These are phyloP conservation scores for Clivina fossor DNA, from an alignment of 2,888 invertebrate genomes.

Conservation along the genomic window DNA sequence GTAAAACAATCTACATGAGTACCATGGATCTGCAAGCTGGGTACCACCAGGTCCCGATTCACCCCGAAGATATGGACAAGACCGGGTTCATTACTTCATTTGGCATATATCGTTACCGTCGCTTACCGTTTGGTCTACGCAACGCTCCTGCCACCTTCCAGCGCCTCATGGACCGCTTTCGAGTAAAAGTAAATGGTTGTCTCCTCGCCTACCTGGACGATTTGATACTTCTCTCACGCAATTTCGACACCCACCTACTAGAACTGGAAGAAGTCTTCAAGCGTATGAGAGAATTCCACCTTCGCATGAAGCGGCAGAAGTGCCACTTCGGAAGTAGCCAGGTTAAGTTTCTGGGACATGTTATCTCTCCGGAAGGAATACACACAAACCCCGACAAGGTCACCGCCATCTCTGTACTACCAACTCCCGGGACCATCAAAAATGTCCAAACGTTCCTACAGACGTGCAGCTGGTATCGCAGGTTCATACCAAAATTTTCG, in stretches of 20 bases:
- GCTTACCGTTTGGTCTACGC: conserved; percentile 5
- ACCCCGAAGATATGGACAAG: conserved; percentile 3
- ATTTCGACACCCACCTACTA: conserved; percentile 7
- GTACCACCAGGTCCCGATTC: conserved; percentile 8
- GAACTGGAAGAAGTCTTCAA: conserved; percentile 11
- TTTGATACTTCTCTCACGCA: conserved; percentile 4
- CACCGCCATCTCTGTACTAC: not conserved
- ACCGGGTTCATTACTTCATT: conserved; percentile 15
- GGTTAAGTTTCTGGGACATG: conserved; percentile 3
- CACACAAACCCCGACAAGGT: conserved; percentile 2
- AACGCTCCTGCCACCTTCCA: conserved; percentile 14
- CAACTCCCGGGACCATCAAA: conserved; percentile 5
- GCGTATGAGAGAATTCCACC: not conserved
- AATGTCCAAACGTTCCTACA: conserved; percentile 1
- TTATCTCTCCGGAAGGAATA: not conserved
- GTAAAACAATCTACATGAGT: conserved; percentile 11
- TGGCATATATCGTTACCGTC: conserved; percentile 6
- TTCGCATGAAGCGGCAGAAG: not conserved
- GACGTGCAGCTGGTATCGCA: conserved; percentile 5
- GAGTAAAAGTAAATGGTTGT: conserved; percentile 4
- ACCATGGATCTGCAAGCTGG: conserved; percentile 13
- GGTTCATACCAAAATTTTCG: not conserved
- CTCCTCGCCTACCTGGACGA: conserved; percentile 6
- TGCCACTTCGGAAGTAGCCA: not conserved
- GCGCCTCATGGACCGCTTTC: conserved; percentile 3